phyloP scores from a whole-genome alignment of 1,140 invertebrate species.

The Steinernema feltiae region DNA sequence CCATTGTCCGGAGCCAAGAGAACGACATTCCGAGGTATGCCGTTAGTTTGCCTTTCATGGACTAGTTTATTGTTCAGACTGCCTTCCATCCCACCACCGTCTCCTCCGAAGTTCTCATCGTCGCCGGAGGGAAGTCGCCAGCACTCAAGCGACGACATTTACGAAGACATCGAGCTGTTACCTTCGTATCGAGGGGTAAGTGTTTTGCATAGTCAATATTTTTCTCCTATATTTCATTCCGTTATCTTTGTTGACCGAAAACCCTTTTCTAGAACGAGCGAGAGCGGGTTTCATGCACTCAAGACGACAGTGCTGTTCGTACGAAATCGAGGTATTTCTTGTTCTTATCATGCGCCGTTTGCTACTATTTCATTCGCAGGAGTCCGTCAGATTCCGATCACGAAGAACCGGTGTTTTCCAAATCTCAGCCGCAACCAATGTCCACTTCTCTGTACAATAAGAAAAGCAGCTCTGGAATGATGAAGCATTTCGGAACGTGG shows the following conservation, averaged over 20 bases:
- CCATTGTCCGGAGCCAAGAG: conserved; percentile 21
- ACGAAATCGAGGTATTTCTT: not conserved
- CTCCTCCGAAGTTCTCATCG: conserved; percentile 19
- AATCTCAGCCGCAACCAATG: not conserved
- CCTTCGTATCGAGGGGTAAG: conserved; percentile 18
- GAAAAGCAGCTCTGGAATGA: not conserved
- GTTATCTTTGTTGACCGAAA: conserved; percentile 17
- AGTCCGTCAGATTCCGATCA: conserved; percentile 2
- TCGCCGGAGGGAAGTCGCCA: conserved; percentile 1
- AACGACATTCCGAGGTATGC: not conserved
- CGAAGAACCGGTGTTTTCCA: not conserved
- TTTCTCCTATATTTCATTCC: conserved; percentile 6
- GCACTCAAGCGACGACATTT: conserved; percentile 6
- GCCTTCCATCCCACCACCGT: conserved; percentile 22
- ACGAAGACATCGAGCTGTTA: conserved; percentile 26
- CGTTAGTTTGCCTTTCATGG: conserved; percentile 6
- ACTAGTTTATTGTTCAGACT: conserved; percentile 23
- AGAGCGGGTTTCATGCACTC: not conserved
- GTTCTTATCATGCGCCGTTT: not conserved
- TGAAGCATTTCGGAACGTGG: conserved; percentile 22
- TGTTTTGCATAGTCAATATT: not conserved
- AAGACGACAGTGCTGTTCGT: not conserved
- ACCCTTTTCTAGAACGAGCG: not conserved
- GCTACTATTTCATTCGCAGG: conserved; percentile 13
- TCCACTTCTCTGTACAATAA: not conserved